A percentile compares a stretch with the other conserved stretches of the same genome.
phyloP scores from a whole-genome alignment of 2,888 invertebrate species.

The Hydrotaea diabolus region DNA sequence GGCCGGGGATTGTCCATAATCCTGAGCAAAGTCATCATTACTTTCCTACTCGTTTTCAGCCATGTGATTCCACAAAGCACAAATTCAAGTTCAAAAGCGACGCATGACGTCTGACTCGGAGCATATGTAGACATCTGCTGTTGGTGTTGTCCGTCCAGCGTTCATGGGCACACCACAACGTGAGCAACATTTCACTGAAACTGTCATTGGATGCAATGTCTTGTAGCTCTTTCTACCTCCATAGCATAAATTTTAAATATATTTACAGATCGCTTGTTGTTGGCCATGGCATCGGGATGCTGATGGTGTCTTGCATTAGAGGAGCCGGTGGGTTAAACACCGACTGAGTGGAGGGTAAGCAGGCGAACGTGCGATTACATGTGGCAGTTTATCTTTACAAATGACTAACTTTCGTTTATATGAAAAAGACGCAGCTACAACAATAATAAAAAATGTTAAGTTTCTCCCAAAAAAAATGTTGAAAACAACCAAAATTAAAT shows the following conservation, averaged over 20 bases:
- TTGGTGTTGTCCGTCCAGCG: no score
- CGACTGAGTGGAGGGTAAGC: no score
- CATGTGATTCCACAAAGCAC: not conserved
- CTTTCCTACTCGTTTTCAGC: slow-evolving; percentile 22
- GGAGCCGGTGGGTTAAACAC: not conserved
- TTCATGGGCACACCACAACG: not conserved
- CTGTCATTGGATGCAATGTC: slow-evolving; percentile 23
- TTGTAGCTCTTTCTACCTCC: not conserved
- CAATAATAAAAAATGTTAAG: not conserved
- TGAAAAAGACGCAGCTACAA: not conserved
- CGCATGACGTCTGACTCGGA: slow-evolving; percentile 6
- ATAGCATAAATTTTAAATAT: slow-evolving; percentile 9
- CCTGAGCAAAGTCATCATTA: not conserved
- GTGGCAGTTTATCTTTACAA: slow-evolving; percentile 1
- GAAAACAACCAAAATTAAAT: slow-evolving; percentile 10
- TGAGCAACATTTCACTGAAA: slow-evolving; percentile 50
- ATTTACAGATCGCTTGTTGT: slow-evolving; percentile 8
- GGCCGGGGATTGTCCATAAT: not conserved
- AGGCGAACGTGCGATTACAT: not conserved
- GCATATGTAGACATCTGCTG: not conserved
- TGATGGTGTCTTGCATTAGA: not conserved
- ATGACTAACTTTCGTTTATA: slow-evolving; percentile 57
- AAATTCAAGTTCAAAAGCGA: slow-evolving; percentile 53
- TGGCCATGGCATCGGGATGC: not conserved
- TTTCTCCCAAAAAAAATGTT: slow-evolving; percentile 55